A percentile compares a stretch with the other conserved stretches of the same genome.
Conservation (phyloP, 2,797 vertebrate genomes). For the Saxicola maurus region DNA sequence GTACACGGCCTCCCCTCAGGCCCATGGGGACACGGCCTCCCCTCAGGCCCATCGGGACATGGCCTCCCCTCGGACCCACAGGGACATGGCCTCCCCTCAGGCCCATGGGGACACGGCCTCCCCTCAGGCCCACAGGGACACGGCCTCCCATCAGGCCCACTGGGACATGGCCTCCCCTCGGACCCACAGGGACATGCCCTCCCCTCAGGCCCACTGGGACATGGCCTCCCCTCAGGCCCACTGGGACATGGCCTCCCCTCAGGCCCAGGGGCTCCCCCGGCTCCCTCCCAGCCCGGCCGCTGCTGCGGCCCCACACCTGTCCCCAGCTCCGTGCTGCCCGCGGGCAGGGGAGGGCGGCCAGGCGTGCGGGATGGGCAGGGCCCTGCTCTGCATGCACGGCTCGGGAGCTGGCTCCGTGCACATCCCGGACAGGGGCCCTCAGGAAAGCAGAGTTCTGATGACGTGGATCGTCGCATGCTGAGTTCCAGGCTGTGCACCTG, state of each 20-base stretch:
- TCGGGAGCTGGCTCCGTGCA: neutral
- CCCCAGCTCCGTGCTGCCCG: rapidly evolving
- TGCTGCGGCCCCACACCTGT: rapidly evolving
- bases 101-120: rapidly evolving
- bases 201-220: neutral
- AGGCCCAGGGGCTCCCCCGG: neutral
- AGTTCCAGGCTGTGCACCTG: neutral
- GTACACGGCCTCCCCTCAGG: neutral
- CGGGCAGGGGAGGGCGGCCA: neutral
- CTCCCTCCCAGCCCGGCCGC: neutral
- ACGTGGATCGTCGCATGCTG: slow-evolving; percentile 34
- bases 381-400: neutral
- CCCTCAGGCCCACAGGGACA: neutral
- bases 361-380: neutral
- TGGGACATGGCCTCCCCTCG: neutral
- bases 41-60: too few relatives aligned
- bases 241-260: neutral
- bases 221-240: too few relatives aligned
- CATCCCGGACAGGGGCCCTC: neutral
- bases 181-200: rapidly evolving
- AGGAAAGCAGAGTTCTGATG: slow-evolving; percentile 27
- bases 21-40: rapidly evolving
- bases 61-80: too few relatives aligned
- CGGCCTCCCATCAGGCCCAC: neutral
- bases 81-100: neutral